A percentile compares a stretch with the other conserved stretches of the same genome.
Conservation (phyloP, 2,888 invertebrate species). For the Trachelus troglodyta region DNA sequence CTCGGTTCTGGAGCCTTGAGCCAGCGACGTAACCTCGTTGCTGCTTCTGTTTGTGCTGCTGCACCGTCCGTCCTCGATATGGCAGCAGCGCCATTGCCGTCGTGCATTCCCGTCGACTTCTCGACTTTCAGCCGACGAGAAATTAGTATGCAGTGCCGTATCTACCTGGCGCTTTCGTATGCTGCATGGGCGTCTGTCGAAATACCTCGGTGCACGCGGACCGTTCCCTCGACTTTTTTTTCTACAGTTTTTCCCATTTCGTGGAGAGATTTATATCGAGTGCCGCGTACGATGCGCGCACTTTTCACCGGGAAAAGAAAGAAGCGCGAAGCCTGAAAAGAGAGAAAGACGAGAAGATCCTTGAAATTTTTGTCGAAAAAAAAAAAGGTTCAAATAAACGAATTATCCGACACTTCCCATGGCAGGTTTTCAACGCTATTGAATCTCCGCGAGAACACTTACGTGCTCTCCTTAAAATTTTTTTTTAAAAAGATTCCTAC, state of each 20-base stretch:
- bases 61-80: not conserved
- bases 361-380: not conserved
- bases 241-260: slow-evolving; percentile 35
- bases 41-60: not conserved
- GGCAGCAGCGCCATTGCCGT: slow-evolving; percentile 11
- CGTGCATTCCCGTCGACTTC: slow-evolving; percentile 31
- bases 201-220: slow-evolving; percentile 28
- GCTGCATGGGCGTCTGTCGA: slow-evolving; percentile 42
- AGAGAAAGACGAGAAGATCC: not conserved
- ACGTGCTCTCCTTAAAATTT: not conserved
- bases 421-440: not conserved
- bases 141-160: slow-evolving; percentile 5
- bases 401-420: not conserved
- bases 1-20: not conserved
- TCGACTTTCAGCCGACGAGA: slow-evolving; percentile 17
- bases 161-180: slow-evolving; percentile 41
- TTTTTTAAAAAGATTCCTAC: not conserved
- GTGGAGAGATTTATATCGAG: not conserved
- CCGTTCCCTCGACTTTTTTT: slow-evolving; percentile 31
- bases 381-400: not conserved
- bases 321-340: not conserved
- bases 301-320: not conserved
- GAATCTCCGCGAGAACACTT: not conserved
- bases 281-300: not conserved
- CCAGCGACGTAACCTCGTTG: not conserved